phyloP scores from a whole-genome alignment of 1,140 invertebrate species.

The Apis dorsata region DNA sequence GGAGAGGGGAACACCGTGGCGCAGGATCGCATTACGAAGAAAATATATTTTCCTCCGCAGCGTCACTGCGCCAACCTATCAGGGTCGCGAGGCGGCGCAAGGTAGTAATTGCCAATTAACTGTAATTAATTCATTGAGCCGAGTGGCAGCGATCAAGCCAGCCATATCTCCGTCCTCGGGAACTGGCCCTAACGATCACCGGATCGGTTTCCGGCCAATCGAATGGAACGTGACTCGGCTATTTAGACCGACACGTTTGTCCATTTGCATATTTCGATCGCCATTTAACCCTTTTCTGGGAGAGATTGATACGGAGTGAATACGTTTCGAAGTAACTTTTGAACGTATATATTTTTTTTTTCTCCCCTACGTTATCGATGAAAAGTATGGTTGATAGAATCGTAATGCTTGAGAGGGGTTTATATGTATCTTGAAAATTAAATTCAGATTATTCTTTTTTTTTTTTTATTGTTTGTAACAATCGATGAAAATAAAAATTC shows the following conservation, averaged over 20 bases:
- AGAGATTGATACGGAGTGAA: too few relatives aligned
- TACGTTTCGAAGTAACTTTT: too few relatives aligned
- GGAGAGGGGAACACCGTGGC: constrained; percentile 33
- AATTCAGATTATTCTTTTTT: too few relatives aligned
- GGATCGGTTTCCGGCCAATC: constrained; percentile 26
- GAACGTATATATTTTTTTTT: too few relatives aligned
- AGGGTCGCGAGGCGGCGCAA: constrained; percentile 56
- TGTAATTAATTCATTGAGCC: constrained; percentile 74
- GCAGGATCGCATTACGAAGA: constrained; percentile 53
- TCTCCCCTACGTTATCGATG: too few relatives aligned
- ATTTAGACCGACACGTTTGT: constrained; percentile 21
- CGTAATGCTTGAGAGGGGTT: too few relatives aligned
- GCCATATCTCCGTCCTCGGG: constrained; percentile 32
- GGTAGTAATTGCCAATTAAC: constrained; percentile 72
- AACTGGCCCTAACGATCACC: constrained; percentile 34
- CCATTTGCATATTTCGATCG: constrained; percentile 30
- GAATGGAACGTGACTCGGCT: constrained; percentile 23
- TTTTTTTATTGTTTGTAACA: too few relatives aligned
- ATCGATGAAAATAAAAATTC: too few relatives aligned
- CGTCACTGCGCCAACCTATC: constrained; percentile 52
- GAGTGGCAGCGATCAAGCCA: constrained; percentile 60
- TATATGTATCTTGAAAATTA: too few relatives aligned
- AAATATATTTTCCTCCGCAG: constrained; percentile 64
- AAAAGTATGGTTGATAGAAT: too few relatives aligned
- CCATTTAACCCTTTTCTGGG: not conserved